These are phyloP conservation scores for Drosophila nigromelanica DNA, from an alignment of 1,140 invertebrate genomes.

Conservation along the genomic window DNA sequence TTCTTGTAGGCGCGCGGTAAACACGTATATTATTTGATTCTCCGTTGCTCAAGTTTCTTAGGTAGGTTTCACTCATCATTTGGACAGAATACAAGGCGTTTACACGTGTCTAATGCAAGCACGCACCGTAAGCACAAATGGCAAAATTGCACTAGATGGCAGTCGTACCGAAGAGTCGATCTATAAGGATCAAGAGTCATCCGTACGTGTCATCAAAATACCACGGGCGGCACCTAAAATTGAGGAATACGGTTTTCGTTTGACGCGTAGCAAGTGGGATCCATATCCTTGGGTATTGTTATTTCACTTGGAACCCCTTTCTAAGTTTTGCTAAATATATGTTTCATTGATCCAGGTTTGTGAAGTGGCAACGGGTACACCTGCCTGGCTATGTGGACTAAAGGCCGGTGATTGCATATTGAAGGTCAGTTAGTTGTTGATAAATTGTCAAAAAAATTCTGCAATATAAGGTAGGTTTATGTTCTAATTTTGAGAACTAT, in stretches of 20 bases:
- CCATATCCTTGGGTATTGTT: conserved; percentile 88
- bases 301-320: conserved; percentile 7
- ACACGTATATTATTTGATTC: conserved; percentile 51
- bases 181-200: conserved; percentile 28
- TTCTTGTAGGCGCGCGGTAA: conserved; percentile 49
- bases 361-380: conserved; percentile 84
- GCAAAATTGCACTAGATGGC: neutral
- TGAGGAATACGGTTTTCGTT: conserved; percentile 86
- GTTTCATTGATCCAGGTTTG: conserved; percentile 72
- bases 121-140: neutral
- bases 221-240: conserved; percentile 66
- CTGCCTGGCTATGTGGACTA: conserved; percentile 84
- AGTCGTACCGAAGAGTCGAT: neutral
- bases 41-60: conserved; percentile 17
- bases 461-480: neutral
- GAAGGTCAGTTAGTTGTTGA: conserved; percentile 76
- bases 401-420: conserved; percentile 87
- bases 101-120: conserved; percentile 35
- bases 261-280: conserved; percentile 89
- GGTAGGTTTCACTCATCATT: conserved; percentile 8
- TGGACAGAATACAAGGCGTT: neutral
- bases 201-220: conserved; percentile 77
- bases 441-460: neutral
- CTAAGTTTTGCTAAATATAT: conserved; percentile 78
- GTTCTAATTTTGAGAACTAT: too few relatives aligned